Evolutionary conservation across 1,140 invertebrate species (phyloP).

Genomic region (Drosophila teissieri): DNA sequence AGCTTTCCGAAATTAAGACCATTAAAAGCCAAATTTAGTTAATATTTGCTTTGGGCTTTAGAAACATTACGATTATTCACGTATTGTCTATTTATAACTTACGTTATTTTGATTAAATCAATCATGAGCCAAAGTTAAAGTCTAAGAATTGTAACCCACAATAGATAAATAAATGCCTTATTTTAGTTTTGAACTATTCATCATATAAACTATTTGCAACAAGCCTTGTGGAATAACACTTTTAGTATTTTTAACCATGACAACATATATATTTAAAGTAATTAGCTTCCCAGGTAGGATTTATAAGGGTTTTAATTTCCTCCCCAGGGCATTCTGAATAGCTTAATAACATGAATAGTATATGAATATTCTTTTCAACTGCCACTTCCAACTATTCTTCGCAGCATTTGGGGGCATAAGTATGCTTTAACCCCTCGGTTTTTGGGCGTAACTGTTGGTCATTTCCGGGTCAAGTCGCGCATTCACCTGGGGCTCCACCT

Average conservation of each 20-base stretch:
- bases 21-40: not conserved
- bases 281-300: not conserved
- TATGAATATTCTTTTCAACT: slow-evolving; percentile 1
- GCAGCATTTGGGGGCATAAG: not conserved
- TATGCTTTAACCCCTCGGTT: not conserved
- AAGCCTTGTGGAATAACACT: not conserved
- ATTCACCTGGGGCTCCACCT: slow-evolving; percentile 19
- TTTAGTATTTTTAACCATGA: not conserved
- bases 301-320: slow-evolving; percentile 2
- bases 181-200: no score
- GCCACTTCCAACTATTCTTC: slow-evolving; percentile 17
- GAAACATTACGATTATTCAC: not conserved
- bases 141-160: no score
- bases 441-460: slow-evolving; percentile 36
- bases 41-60: not conserved
- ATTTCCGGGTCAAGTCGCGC: slow-evolving; percentile 39
- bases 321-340: slow-evolving; percentile 2
- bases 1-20: not conserved
- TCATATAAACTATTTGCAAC: no score
- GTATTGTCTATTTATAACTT: not conserved
- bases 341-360: slow-evolving; percentile 29
- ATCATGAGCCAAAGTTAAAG: no score
- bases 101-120: no score
- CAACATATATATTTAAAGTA: not conserved
- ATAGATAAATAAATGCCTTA: no score